Evolutionary conservation across 2,797 vertebrate species (phyloP).

Genomic region (Phrynocephalus guinanensis): DNA sequence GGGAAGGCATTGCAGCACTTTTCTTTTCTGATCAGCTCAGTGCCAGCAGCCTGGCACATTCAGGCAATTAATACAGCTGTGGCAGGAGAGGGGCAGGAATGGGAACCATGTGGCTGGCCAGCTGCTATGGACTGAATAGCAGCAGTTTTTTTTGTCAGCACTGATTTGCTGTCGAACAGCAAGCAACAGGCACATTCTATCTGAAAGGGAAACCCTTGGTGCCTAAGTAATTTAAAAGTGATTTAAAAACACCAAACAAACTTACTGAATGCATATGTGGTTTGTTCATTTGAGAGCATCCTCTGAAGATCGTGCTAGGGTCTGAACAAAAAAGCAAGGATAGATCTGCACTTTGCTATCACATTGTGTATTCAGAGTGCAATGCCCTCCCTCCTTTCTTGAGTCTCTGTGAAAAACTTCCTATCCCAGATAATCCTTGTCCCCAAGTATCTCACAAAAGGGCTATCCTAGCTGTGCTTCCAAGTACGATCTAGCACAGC

Average conservation of each 20-base stretch:
- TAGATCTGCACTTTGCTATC: neutral
- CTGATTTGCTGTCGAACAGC: neutral
- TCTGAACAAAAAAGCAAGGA: neutral
- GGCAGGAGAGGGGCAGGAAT: neutral
- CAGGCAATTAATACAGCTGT: neutral
- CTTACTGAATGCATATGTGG: neutral
- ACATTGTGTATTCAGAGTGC: neutral
- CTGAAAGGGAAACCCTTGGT: neutral
- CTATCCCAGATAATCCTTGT: neutral
- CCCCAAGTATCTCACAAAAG: neutral
- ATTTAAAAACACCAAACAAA: neutral
- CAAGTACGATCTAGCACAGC: neutral
- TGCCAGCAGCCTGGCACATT: neutral
- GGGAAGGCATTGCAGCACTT: neutral
- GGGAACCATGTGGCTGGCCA: neutral
- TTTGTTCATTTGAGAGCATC: neutral
- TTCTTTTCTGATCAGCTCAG: neutral
- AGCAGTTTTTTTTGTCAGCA: neutral
- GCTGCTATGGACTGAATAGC: neutral
- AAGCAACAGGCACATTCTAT: neutral
- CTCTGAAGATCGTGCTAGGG: neutral
- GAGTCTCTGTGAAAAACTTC: neutral
- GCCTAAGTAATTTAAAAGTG: neutral
- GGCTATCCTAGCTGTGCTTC: neutral
- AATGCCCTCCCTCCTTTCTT: neutral